Base-by-base conservation (phyloP, 2,113 vertebrate genomes). In the Chamaea fasciata region DNA sequence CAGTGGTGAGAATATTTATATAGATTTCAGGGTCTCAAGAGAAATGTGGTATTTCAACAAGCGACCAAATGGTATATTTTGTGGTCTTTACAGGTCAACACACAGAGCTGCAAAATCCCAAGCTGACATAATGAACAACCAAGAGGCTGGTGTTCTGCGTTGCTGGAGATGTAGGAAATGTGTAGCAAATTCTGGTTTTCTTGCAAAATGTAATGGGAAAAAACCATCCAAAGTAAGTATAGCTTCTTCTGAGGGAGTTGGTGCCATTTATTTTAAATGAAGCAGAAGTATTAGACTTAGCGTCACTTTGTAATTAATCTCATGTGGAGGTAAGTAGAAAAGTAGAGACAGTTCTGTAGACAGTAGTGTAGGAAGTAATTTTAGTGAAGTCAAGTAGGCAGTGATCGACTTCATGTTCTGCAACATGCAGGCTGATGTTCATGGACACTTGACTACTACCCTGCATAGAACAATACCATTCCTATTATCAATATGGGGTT, bases 121-220 rank as follows among this genome's bases (percentile, higher is more conserved):
- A 69, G 46, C 2, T 89, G 84, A 92, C 84, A 88, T 93, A 94
- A 96, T 96, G 91, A 93, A 46, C 77, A 94, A 62, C 35, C 73
- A 68, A 71, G 96, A 95, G 49, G 47, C 20, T 90, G 86, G 73
- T 87, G 44, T 91, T 82, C 94, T 98, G 17, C 27, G 1, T 82
- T 98, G 98, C 90, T 98, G 97, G 97, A 98, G 96, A 89, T 98
- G 98, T 92, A 96, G 96, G 95, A 97, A 97, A 96, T 96, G 71
- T 4, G 46, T 98, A 92, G 96, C 96, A 94, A 97, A 79, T 93
- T 96, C 97, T 85, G 47, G 67, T 79, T 97, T 95, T 89, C 89
- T 97, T 87, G 90, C 96, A 93, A 97, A 94, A 53, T 90, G 69
- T 71, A 69, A 71, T 75, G 92, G 83, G 42, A 85, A 59, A 83